Evolutionary conservation across 2,113 vertebrate genomes (phyloP).

Genomic region (Corynorhinus townsendii): DNA sequence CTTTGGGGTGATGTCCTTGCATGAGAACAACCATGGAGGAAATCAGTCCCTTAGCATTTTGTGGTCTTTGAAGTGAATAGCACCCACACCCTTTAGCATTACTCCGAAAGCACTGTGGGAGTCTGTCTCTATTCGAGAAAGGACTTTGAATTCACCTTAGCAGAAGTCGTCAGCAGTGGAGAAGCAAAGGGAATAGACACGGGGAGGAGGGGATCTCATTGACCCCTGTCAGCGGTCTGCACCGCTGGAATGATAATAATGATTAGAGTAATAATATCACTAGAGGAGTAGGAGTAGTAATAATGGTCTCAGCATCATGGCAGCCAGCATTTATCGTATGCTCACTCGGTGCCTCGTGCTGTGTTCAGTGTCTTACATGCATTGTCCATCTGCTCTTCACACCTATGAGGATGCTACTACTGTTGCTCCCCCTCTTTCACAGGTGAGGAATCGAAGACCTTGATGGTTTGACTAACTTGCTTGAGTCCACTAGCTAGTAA

Average conservation of each 20-base stretch:
- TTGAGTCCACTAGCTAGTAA: neutral
- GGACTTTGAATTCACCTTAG: neutral
- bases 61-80: neutral
- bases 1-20: neutral
- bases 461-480: neutral
- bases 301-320: accelerated
- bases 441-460: neutral
- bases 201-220: neutral
- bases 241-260: neutral
- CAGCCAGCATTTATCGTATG: neutral
- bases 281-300: too few species aligned
- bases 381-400: neutral
- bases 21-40: neutral
- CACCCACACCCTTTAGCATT: neutral
- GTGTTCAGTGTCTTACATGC: neutral
- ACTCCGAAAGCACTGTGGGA: accelerated
- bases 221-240: neutral
- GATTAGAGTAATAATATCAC: neutral
- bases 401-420: neutral
- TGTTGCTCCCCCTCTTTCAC: neutral
- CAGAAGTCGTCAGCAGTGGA: neutral
- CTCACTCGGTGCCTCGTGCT: accelerated
- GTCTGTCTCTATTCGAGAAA: neutral
- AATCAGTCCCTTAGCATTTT: neutral
- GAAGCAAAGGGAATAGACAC: neutral